A percentile compares a stretch with the other conserved stretches of the same genome.
These are phyloP conservation scores for Coenonympha arcania DNA, from an alignment of 2,888 invertebrate species.

Conservation along the genomic window DNA sequence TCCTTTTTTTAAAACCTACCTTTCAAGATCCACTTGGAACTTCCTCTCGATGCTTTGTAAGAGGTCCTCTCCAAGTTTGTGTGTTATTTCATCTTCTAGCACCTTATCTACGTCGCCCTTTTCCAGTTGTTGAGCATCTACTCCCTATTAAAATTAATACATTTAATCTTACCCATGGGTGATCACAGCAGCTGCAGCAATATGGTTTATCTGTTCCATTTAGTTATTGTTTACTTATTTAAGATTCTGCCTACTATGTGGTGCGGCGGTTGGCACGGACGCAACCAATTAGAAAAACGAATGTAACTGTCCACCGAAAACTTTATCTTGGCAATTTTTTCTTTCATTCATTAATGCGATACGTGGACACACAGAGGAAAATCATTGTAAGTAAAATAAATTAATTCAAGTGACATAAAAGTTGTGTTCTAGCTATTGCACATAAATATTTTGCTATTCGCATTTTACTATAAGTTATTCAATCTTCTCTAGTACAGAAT, in stretches of 20 bases:
- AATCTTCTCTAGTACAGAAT: no score
- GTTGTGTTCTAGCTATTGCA: no score
- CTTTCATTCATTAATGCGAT: background rate
- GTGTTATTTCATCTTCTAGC: constrained; percentile 63
- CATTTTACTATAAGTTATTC: no score
- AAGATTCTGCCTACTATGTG: background rate
- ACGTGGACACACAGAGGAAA: background rate
- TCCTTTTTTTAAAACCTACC: no score
- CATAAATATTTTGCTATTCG: no score
- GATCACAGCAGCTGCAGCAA: no score
- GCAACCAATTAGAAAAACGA: constrained; percentile 1
- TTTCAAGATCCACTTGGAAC: constrained; percentile 61
- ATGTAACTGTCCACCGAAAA: background rate
- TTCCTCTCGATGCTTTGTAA: constrained; percentile 64
- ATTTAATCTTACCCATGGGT: no score
- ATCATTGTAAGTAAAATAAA: no score
- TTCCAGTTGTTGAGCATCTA: constrained; percentile 34
- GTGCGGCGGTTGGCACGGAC: background rate
- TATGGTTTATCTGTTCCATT: no score
- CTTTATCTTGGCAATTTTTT: background rate
- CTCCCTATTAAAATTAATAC: constrained; percentile 28
- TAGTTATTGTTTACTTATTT: background rate
- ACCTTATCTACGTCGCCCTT: constrained; percentile 57
- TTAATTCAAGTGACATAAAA: no score
- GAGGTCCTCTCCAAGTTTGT: constrained; percentile 53